A percentile compares a stretch with the other conserved stretches of the same genome.
Conservation (phyloP, 2,797 vertebrate species). For the Simalia tracyae region DNA sequence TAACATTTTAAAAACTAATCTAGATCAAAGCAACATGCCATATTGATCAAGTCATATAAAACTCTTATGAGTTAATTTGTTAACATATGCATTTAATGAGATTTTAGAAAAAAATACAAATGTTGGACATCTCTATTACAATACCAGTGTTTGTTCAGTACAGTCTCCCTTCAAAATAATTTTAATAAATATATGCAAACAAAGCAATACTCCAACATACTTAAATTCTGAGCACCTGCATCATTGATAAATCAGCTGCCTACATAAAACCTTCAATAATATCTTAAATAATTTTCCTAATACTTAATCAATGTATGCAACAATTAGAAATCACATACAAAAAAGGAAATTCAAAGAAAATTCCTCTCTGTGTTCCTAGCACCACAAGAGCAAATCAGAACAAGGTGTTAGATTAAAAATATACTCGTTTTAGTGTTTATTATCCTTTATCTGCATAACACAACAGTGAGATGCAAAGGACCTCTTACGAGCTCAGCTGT, state of each 20-base stretch:
- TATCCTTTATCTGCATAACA: not conserved
- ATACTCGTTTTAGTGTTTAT: not conserved
- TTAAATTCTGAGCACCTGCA: not conserved
- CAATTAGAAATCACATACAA: constrained; percentile 26
- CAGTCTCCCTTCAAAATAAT: not conserved
- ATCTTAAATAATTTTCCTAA: constrained; percentile 17
- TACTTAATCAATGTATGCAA: not conserved
- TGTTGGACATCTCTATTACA: not conserved
- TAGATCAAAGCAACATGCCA: not conserved
- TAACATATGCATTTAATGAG: not conserved
- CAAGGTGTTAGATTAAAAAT: not conserved
- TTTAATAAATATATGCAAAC: not conserved
- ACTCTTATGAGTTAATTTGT: not conserved
- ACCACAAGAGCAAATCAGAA: not conserved
- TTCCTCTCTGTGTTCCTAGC: not conserved
- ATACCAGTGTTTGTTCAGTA: not conserved
- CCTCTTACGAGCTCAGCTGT: not conserved
- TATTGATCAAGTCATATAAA: not conserved
- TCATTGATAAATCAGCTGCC: not conserved
- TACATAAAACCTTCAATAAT: not conserved
- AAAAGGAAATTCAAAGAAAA: not conserved
- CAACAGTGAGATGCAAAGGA: not conserved
- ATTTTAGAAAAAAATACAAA: not conserved
- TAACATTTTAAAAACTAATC: not conserved
- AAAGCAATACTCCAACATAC: not conserved